Percentiles rank a stretch among this genome's conserved stretches.
Conservation (phyloP, 2,888 invertebrate genomes). For the Cinara cedri region DNA sequence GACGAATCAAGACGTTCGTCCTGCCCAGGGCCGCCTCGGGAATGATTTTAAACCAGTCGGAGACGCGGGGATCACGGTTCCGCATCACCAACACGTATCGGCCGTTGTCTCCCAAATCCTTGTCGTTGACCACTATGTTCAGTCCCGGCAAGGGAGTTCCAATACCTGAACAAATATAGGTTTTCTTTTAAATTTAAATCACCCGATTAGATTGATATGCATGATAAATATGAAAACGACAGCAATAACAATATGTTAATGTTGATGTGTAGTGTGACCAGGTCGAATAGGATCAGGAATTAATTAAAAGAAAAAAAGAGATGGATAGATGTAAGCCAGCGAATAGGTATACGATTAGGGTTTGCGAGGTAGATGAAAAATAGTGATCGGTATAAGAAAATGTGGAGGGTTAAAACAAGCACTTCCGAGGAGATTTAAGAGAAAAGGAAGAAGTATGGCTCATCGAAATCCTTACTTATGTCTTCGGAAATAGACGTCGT, state of each 20-base stretch:
- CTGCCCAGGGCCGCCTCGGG: conserved; percentile 74
- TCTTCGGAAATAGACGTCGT: conserved; percentile 78
- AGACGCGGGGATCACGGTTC: conserved; percentile 64
- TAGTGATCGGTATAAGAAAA: too few species aligned
- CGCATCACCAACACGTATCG: conserved; percentile 71
- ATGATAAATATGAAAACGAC: neutral
- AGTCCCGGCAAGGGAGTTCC: conserved; percentile 67
- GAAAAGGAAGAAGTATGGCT: too few species aligned
- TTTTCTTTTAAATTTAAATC: too few species aligned
- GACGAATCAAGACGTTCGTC: conserved; percentile 76
- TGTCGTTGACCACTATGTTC: conserved; percentile 76
- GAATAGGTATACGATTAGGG: too few species aligned
- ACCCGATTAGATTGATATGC: too few species aligned
- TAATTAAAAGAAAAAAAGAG: too few species aligned
- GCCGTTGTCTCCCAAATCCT: conserved; percentile 76
- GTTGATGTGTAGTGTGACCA: too few species aligned
- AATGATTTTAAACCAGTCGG: conserved; percentile 66
- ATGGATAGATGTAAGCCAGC: too few species aligned
- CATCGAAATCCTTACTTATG: conserved; percentile 65
- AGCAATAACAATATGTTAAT: neutral
- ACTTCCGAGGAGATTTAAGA: too few species aligned
- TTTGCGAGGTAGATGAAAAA: too few species aligned
- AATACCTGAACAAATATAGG: conserved; percentile 60
- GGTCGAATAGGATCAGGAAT: too few species aligned
- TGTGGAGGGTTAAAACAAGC: too few species aligned